Evolutionary conservation across 1,140 invertebrate genomes (phyloP).

Genomic region (Megalonaias nervosa): DNA sequence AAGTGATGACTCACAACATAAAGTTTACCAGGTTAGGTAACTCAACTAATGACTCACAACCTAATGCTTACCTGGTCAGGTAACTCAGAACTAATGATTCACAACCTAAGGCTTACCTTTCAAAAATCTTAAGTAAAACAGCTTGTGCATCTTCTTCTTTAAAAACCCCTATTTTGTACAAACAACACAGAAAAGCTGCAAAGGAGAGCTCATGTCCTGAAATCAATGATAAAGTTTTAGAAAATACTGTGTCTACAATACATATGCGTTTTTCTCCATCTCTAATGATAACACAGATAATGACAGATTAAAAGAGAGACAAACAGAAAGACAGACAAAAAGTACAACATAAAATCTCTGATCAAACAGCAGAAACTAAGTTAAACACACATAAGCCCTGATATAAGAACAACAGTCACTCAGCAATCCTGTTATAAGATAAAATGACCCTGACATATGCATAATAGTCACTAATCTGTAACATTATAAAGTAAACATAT

Average conservation of each 20-base stretch:
- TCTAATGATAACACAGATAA: background rate
- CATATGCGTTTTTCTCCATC: background rate
- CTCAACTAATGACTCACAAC: background rate
- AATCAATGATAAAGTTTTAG: slow-evolving; percentile 32
- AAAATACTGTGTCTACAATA: background rate
- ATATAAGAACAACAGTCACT: no score
- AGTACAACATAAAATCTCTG: background rate
- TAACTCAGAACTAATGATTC: background rate
- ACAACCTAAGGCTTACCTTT: slow-evolving; percentile 66
- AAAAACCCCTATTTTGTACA: slow-evolving; percentile 92
- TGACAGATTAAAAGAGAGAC: background rate
- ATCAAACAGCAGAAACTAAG: background rate
- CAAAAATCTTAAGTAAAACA: slow-evolving; percentile 83
- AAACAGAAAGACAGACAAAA: background rate
- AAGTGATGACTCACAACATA: background rate
- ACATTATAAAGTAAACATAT: no score
- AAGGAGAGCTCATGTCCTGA: slow-evolving; percentile 96
- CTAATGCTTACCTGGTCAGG: background rate
- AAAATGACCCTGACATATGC: no score
- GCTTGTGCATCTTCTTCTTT: slow-evolving; percentile 83
- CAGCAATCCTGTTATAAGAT: no score
- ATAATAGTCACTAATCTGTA: no score
- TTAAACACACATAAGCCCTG: no score
- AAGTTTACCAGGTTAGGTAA: background rate
- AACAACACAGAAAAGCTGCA: slow-evolving; percentile 94